Evolutionary conservation across 2,113 vertebrate species (phyloP).

Genomic region (Nycticorax nycticorax): DNA sequence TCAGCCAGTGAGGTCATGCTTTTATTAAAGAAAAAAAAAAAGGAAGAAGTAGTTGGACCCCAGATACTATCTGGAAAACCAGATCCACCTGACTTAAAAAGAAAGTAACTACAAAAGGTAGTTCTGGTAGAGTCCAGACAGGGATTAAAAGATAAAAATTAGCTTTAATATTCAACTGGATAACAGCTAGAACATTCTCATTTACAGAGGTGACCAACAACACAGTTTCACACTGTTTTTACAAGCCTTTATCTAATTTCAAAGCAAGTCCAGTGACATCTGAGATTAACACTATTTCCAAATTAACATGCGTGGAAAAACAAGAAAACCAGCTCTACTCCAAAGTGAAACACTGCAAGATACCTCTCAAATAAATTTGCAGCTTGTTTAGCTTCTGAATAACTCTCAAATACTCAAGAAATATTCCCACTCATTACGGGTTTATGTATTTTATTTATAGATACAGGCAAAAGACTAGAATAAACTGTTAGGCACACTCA

Average conservation of each 20-base stretch:
- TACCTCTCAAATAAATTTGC: neutral
- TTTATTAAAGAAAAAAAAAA: neutral
- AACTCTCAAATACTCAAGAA: neutral
- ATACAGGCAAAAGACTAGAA: neutral
- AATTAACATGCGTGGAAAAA: neutral
- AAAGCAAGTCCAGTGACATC: neutral
- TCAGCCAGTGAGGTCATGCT: neutral
- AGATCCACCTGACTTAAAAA: neutral
- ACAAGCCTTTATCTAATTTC: neutral
- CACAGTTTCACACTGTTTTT: neutral
- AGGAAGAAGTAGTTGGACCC: neutral
- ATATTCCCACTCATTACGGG: neutral
- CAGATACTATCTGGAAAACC: neutral
- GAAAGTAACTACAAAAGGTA: neutral
- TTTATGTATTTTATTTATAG: neutral
- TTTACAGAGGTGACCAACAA: neutral
- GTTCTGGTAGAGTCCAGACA: neutral
- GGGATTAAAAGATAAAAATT: neutral
- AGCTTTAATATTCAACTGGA: neutral
- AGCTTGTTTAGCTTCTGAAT: neutral
- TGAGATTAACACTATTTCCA: neutral
- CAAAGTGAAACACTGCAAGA: neutral
- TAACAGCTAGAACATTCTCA: neutral
- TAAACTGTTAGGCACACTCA: neutral
- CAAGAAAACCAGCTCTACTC: neutral